Base-by-base conservation (phyloP, 2,797 vertebrate genomes). In the Artibeus jamaicensis region DNA sequence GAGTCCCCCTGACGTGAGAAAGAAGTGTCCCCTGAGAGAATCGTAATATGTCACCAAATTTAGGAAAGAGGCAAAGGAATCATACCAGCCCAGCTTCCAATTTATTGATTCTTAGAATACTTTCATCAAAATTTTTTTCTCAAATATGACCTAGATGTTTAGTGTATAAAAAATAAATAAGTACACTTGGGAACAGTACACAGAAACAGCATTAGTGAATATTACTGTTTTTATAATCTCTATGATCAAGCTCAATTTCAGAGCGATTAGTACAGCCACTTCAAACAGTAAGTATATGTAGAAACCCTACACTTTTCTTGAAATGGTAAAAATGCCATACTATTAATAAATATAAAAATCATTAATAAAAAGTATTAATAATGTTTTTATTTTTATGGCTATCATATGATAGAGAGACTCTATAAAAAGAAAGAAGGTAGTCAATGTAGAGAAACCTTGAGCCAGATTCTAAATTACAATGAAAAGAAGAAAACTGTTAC, bases 361-460 rank as follows among this genome's bases (percentile, higher is more conserved):
- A 67, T 21, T 85, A 65, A 77, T 26, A 32, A 24, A 9, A 87
- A 82, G 11, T 46, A 68, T 67, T 83, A 79, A 70, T 73, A 70
- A 70, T 87, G 46, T 12, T 82, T 94, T 62, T 92, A 71, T 79
- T 78, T 95, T 88, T 76, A 68, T 55, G 83, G 91, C 81, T 65
- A 37, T 86, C 46, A 48, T 79, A 44, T 44, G 26, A 26, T 79
- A 22, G 70, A 86, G 32, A 90, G 26, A 74, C 8, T 42, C 37
- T 48, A 14, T 87, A 55, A 86, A 76, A 84, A n/a, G 86, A 84
- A 95, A 88, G 67, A 94, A 92, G 26, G 32, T 82, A 57, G 22
- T 83, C 74, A 26, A 9, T 67, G 14, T 78, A 71, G 57, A 73
- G 93, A 92, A 59, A 73, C 37, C 21, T n/a, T 86, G 55, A 89